Percentiles rank a stretch among this genome's conserved stretches.
These are phyloP conservation scores for Lepisosteus osseus DNA, from an alignment of 2,113 vertebrate genomes.

Conservation along the genomic window DNA sequence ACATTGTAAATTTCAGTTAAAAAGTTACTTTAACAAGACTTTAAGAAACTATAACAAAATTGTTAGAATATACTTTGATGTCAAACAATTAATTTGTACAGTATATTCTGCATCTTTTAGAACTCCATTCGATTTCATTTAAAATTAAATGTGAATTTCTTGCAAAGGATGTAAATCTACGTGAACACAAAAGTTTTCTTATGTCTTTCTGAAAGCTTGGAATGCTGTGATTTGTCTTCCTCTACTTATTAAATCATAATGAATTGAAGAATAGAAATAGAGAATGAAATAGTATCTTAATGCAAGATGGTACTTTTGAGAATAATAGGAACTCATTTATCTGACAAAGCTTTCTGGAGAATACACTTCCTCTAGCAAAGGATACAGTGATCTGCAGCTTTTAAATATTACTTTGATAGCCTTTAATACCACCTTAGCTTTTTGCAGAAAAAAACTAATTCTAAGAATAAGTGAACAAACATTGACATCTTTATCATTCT, in stretches of 20 bases:
- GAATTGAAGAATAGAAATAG: conserved; percentile 5
- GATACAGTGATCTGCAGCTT: not conserved
- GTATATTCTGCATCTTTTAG: too few relatives aligned
- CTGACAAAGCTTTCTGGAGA: not conserved
- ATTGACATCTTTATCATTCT: not conserved
- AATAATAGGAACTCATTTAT: conserved; percentile 16
- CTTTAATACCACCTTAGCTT: not conserved
- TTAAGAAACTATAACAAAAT: too few relatives aligned
- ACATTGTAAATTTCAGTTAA: too few relatives aligned
- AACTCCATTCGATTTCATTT: too few relatives aligned
- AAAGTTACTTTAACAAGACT: too few relatives aligned
- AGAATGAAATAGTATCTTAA: not conserved
- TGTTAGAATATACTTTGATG: too few relatives aligned
- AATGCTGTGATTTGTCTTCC: not conserved
- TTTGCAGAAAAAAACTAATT: not conserved
- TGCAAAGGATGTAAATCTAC: too few relatives aligned
- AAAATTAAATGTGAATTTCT: too few relatives aligned
- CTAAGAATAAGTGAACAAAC: not conserved
- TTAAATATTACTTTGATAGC: not conserved
- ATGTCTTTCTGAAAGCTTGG: not conserved
- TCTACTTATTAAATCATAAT: not conserved
- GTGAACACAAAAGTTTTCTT: not conserved
- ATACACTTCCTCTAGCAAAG: not conserved
- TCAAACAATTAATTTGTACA: too few relatives aligned
- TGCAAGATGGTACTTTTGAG: not conserved